Evolutionary conservation across 2,797 vertebrate genomes (phyloP).

Genomic region (Heterohyrax brucei): DNA sequence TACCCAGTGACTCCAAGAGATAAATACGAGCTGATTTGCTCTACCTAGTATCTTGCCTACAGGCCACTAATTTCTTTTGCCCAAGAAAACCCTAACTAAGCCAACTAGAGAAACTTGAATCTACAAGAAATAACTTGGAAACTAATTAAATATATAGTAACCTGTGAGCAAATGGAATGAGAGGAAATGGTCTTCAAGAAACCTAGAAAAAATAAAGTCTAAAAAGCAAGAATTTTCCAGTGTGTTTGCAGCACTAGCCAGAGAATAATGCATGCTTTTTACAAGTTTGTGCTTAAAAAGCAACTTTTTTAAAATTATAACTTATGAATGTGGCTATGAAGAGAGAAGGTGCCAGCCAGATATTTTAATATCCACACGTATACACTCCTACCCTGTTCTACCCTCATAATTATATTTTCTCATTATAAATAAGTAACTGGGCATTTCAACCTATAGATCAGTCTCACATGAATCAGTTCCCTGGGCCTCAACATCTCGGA

Average conservation of each 20-base stretch:
- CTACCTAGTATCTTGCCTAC: neutral
- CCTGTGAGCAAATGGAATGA: conserved; percentile 15
- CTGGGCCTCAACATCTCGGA: neutral
- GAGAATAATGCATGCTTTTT: neutral
- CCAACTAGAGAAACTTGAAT: conserved; percentile 22
- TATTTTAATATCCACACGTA: neutral
- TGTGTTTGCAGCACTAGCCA: neutral
- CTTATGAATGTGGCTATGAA: conserved; percentile 2
- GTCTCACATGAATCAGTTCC: conserved; percentile 12
- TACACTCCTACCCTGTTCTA: neutral
- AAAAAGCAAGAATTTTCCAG: conserved; percentile 23
- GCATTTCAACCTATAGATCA: neutral
- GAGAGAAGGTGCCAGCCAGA: conserved; percentile 6
- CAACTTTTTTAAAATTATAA: conserved; percentile 45
- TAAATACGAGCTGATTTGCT: neutral
- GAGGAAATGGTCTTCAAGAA: conserved; percentile 43
- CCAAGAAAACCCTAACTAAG: conserved; percentile 38
- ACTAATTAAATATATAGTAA: conserved; percentile 32
- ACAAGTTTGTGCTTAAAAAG: conserved; percentile 1
- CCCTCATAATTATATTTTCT: neutral
- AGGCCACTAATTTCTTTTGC: neutral
- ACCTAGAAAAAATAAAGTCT: conserved; percentile 2
- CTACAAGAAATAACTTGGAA: conserved; percentile 31
- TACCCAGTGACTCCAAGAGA: neutral
- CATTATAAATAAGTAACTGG: conserved; percentile 52